Evolutionary conservation across 2,888 invertebrate genomes (phyloP), one percentile per base, ranked within the genome.

Genomic region (Andrena dorsata): DNA sequence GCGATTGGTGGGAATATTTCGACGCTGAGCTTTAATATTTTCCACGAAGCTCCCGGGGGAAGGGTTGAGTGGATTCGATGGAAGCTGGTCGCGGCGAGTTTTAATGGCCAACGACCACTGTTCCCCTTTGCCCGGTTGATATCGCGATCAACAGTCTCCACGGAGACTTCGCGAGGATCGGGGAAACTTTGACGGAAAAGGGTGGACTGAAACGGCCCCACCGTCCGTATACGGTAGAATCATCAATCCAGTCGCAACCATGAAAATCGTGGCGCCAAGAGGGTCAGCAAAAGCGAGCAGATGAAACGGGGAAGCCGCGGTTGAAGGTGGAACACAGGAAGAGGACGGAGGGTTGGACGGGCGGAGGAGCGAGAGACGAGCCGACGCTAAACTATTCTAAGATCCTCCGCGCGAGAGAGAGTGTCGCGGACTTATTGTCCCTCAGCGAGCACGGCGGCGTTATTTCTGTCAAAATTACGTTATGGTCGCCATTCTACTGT

Each of bases 381-480:
- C 68, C 84, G 88, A 88, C 89, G 86, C 87, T 89, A 90, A 90
- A 92, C 92, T 92, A 93, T 93, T 93, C 91, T 92, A 88, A 92
- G 92, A 91, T 90, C 85, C 86, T 78, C 81, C 84, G 41, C 41
- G 41, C 41, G 78, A 78, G 72, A 78, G 80, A 75, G 79, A 87
- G 87, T 86, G 88, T 90, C 90, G 88, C 85, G 84, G 84, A 91
- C 91, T 92, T 91, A 92, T 91, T 92, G 92, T 92, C 91, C 88
- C 87, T 87, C 78, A 51, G 86, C 83, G 79, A 78, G 86, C 79
- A 80, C 79, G 80, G 81, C 85, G 84, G 87, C 87, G 92, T 93
- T 93, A 93, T 93, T 93, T 93, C 92, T 91, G 93, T 93, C 93
- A 93, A 93, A 93, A 93, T 92, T 92, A 90, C 92, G 89, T 92